Base-by-base conservation (phyloP, 2,888 invertebrate species). In the Aphelenchoides bicaudatus region DNA sequence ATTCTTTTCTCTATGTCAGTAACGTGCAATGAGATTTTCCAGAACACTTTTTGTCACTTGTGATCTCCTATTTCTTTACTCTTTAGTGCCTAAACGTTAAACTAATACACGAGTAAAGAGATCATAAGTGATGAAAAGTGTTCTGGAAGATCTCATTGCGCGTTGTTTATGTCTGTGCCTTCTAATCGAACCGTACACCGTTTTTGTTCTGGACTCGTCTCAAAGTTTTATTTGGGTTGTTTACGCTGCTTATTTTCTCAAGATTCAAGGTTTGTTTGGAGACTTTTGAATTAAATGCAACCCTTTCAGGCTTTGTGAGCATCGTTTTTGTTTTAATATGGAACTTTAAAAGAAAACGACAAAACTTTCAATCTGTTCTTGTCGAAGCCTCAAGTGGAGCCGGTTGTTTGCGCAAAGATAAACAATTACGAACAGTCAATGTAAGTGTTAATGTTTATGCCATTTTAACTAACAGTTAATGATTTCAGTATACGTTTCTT, bases 331-430 rank as follows among this genome's bases (percentile, higher is more conserved):
- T 43, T 19, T 19, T 43, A 25, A n/a, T 25, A n/a, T 43, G n/a
- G 43, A 43, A 43, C 25, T n/a, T 43, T 6, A 19, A 25, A 25
- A 6, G 21, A 8, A 19, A 25, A 43, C 16, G 16, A 6, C 25
- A 19, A 25, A 6, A 21, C 43, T 43, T 43, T n/a, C 43, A 43
- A 6, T 43, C 43, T 19, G 21, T 6, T 43, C 43, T 43, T 6
- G 25, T 43, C 21, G 43, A 43, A 43, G 25, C 43, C 10, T 34
- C 34, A 25, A 43, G 43, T n/a, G 43, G 43, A 8, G 43, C 43
- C 21, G 23, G 43, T 43, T 19, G 16, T 10, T 21, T 43, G 23
- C 43, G 43, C 10, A 43, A 43, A n/a, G 23, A 19, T 6, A 43
- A 21, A n/a, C 16, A 8, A 10, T 21, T 43, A n/a, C 43, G n/a